Base-by-base conservation (phyloP, 2,888 invertebrate genomes). In the Ophion obscuratus region DNA sequence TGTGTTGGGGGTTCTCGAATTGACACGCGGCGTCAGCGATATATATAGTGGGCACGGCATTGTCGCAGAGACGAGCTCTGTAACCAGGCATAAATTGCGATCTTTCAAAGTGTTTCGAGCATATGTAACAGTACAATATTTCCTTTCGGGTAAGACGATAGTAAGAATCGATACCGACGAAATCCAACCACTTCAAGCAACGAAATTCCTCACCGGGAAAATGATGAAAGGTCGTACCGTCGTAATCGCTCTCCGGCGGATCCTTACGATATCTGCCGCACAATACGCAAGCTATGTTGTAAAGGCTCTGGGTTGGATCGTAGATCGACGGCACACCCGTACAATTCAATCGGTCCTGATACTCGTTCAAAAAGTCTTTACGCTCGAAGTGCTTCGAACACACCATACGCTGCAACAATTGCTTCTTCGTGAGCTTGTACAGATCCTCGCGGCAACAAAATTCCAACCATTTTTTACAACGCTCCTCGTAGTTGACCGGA, bases 161-260 rank as follows among this genome's bases (percentile, higher is more conserved):
- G 85, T 94, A 94, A 0, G 94, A 94, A 80, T 93, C 92, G 0
- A 93, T 92, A 0, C 94, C 94, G 10, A 94, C 94, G 82, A 94
- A 94, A 83, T 94, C 93, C 2, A 94, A 83, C 94, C 94, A 94
- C 67, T 94, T 92, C 0, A 94, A 86, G 61, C 94, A 94, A 3
- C 94, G 91, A 77, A 94, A 94, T 85, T 94, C 94, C 83, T 94
- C 94, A 0, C 94, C 94, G 17, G 94, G 94, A 86, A 94, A 94
- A 84, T 94, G 94, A 81, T 94, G 94, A 84, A 93, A 94, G 0
- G 93, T 94, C 27, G 90, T 91, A 5, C 92, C 93, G 83, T 94
- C 93, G 73, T 92, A 93, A 86, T 92, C 89, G 0, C 84, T 44
- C 24, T 40, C 86, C 0, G 93, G 92, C 44, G 94, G 93, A 88